Evolutionary conservation across 1,140 invertebrate genomes (phyloP).

Genomic region (Probaryconus sp.): DNA sequence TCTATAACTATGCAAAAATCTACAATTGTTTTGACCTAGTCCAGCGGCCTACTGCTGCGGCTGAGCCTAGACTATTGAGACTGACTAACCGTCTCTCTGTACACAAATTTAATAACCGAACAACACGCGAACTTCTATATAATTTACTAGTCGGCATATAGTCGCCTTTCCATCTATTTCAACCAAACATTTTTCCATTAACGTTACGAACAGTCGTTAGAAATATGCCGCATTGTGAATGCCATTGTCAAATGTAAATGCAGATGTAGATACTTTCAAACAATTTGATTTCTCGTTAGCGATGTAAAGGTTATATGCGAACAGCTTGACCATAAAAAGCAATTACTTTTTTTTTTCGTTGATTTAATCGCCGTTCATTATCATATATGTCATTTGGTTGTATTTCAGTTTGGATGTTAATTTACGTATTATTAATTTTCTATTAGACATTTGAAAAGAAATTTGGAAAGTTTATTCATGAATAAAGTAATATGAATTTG

Average conservation of each 20-base stretch:
- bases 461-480: too few relatives aligned
- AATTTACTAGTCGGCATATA: constrained; percentile 4
- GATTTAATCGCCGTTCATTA: too few relatives aligned
- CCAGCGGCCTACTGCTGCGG: constrained; percentile 17
- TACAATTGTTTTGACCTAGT: constrained; percentile 57
- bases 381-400: too few relatives aligned
- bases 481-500: too few relatives aligned
- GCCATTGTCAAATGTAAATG: constrained; percentile 32
- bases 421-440: too few relatives aligned
- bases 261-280: background rate
- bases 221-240: constrained; percentile 22
- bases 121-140: constrained; percentile 50
- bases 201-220: constrained; percentile 12
- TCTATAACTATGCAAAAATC: constrained; percentile 57
- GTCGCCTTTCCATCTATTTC: background rate
- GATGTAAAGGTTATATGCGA: too few relatives aligned
- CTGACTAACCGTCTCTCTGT: constrained; percentile 29
- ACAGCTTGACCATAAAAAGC: too few relatives aligned
- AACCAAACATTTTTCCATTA: constrained; percentile 16
- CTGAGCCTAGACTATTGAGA: constrained; percentile 16
- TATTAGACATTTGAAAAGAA: too few relatives aligned
- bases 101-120: constrained; percentile 37
- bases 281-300: too few relatives aligned
- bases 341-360: too few relatives aligned
- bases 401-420: too few relatives aligned